Evolutionary conservation across 37 sponge, comb jelly and placozoan genomes (phyloP).

Genomic region (Axinella damicornis): DNA sequence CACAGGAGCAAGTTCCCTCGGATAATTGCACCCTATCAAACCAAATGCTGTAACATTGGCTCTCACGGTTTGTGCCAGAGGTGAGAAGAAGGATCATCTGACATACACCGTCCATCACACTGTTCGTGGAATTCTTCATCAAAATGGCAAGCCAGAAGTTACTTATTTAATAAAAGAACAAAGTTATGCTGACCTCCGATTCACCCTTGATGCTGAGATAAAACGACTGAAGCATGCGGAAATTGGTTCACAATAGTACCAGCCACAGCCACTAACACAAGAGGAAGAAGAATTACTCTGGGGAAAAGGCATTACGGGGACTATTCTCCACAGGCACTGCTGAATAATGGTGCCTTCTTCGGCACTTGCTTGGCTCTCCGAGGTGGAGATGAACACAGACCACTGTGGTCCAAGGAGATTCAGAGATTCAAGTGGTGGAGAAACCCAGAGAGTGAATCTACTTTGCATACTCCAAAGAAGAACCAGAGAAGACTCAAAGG

Average conservation of each 20-base stretch:
- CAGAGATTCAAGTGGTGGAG: not conserved
- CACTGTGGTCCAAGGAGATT: not conserved
- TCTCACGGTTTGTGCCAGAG: constrained; percentile 1
- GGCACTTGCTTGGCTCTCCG: not conserved
- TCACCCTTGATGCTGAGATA: not conserved
- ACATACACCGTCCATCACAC: not conserved
- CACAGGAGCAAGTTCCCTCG: too few species aligned
- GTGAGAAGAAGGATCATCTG: not conserved
- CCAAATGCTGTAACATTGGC: constrained; percentile 1
- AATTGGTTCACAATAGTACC: not conserved
- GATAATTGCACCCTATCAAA: too few species aligned
- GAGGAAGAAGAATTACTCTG: not conserved
- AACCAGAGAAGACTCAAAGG: not conserved
- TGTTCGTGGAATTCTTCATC: not conserved
- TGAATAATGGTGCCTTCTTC: not conserved
- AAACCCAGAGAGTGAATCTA: too few species aligned
- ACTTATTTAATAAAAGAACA: not conserved
- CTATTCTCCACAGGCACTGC: not conserved
- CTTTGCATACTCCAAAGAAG: too few species aligned
- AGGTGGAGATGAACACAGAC: not conserved
- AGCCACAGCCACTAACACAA: not conserved
- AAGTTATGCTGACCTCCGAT: not conserved
- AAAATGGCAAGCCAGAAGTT: not conserved
- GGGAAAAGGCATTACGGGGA: not conserved
- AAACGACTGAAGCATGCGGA: not conserved